Evolutionary conservation across 2,113 vertebrate species (phyloP).

Genomic region (Malurus melanocephalus): DNA sequence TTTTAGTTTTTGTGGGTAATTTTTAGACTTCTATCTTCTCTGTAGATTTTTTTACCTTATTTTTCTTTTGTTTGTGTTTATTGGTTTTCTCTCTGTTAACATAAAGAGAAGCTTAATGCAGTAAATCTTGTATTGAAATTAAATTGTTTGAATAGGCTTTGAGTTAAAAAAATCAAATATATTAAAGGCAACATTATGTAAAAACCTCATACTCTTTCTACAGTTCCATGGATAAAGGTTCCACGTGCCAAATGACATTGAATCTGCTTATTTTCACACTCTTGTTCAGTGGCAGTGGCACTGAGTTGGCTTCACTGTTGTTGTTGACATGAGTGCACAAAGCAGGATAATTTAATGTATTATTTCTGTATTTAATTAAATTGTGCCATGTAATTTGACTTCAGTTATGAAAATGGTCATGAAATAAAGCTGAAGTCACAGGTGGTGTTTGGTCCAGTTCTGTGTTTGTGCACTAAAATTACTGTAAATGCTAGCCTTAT

Average conservation of each 20-base stretch:
- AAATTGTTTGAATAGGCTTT: not conserved
- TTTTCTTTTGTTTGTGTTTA: not conserved
- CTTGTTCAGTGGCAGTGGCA: not conserved
- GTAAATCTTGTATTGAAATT: not conserved
- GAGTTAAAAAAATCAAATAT: not conserved
- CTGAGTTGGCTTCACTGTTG: not conserved
- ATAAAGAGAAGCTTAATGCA: not conserved
- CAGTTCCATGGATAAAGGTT: not conserved
- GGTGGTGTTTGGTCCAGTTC: not conserved
- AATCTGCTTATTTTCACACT: not conserved
- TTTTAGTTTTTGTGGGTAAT: not conserved
- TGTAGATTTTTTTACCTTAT: not conserved
- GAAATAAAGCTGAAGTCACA: not conserved
- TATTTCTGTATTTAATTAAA: not conserved
- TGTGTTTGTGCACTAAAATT: not conserved
- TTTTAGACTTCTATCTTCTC: not conserved
- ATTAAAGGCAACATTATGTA: not conserved
- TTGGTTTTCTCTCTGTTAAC: not conserved
- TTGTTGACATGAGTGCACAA: not conserved
- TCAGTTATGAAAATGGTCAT: not conserved
- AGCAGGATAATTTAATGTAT: not conserved
- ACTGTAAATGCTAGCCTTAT: rapidly evolving
- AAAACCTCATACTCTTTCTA: not conserved
- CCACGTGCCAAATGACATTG: not conserved
- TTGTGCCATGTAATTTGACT: not conserved